These are phyloP conservation scores for Amblyjoppa proteus DNA, from an alignment of 2,888 invertebrate genomes.

Conservation along the genomic window DNA sequence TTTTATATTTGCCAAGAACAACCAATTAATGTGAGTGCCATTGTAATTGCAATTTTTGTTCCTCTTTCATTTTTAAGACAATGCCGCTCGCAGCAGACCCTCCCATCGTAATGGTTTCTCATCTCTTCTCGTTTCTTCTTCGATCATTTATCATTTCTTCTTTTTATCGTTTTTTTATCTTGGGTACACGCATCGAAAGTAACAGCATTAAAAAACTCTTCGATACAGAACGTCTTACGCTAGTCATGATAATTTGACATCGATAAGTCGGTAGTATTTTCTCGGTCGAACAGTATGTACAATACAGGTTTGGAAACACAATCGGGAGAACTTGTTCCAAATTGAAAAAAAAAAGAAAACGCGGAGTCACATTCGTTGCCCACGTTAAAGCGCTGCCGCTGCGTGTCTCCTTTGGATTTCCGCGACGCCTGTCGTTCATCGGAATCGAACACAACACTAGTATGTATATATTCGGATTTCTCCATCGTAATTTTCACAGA, in stretches of 20 bases:
- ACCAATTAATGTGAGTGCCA: constrained; percentile 60
- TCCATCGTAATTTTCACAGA: constrained; percentile 79
- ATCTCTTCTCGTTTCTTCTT: constrained; percentile 25
- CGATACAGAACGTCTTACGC: constrained; percentile 69
- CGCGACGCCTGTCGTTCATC: constrained; percentile 61
- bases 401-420: constrained; percentile 33
- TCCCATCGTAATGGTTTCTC: constrained; percentile 29
- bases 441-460: constrained; percentile 50
- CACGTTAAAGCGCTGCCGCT: constrained; percentile 36
- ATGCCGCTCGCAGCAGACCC: constrained; percentile 50
- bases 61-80: constrained; percentile 12
- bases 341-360: constrained; percentile 44
- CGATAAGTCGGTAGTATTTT: constrained; percentile 61
- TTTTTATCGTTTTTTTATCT: constrained; percentile 64
- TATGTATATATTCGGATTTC: constrained; percentile 56
- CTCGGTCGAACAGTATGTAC: constrained; percentile 64
- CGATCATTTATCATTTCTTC: constrained; percentile 13
- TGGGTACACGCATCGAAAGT: constrained; percentile 67
- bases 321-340: constrained; percentile 11
- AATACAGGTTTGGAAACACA: constrained; percentile 48
- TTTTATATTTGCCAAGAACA: constrained; percentile 69
- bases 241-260: constrained; percentile 71
- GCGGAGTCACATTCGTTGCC: constrained; percentile 46
- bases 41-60: constrained; percentile 44
- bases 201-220: constrained; percentile 69